Conservation (phyloP, 64 coral and sea anemone species). For the Montipora cactus region DNA sequence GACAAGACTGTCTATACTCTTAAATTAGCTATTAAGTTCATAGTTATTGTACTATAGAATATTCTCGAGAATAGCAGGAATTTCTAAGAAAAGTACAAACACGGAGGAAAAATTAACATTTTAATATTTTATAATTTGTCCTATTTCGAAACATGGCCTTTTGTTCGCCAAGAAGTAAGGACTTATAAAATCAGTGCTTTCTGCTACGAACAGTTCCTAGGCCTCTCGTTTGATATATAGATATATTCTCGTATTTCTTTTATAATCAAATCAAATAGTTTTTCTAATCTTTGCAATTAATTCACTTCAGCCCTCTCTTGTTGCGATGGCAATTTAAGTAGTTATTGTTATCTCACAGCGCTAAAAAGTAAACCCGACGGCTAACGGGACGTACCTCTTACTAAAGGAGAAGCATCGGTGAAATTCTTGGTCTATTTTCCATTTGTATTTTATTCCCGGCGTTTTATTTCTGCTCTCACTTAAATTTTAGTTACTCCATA, state of each 20-base stretch:
- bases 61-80: neutral
- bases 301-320: slow-evolving; percentile 9
- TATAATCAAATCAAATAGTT: neutral
- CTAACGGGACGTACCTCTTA: neutral
- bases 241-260: neutral
- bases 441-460: neutral
- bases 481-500: no score
- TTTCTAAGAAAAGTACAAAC: neutral
- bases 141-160: neutral
- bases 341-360: neutral
- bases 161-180: neutral
- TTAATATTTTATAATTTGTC: neutral
- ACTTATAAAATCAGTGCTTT: neutral
- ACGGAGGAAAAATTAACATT: slow-evolving; percentile 21
- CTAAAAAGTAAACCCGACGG: neutral
- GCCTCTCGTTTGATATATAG: neutral
- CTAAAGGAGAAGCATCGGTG: neutral
- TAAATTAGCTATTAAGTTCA: neutral
- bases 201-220: neutral
- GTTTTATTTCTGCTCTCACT: no score
- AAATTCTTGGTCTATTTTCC: neutral
- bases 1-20: no score
- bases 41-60: neutral
- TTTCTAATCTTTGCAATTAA: neutral
- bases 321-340: neutral